Evolutionary conservation across 2,888 invertebrate genomes (phyloP), one percentile per base, ranked within the genome.

Genomic region (Calameuta idolon): DNA sequence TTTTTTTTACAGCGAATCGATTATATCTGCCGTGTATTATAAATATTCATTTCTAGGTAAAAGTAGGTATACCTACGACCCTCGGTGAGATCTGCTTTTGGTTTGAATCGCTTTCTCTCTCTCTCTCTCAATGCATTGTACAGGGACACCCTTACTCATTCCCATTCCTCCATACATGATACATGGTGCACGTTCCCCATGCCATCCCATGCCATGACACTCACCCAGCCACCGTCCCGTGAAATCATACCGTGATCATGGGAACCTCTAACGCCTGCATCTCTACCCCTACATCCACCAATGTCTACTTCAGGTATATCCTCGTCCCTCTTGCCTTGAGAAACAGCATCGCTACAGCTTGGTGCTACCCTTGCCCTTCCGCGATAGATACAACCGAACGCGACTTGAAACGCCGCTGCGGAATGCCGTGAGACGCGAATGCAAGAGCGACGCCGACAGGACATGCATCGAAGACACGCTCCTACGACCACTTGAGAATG

Each of bases 171-270:
- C 80, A 85, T 89, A 88, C 87, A 88, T 88, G 88, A 88, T 88
- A 89, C 87, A 88, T 83, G 87, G 85, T 86, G 85, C 83, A 79
- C 31, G 33, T 82, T 84, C 84, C 80, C 82, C 80, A 2, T 55
- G 82, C 82, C 85, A 87, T 87, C 86, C 85, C 85, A 83, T 83
- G 84, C 85, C 87, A 87, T 84, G 90, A 90, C 88, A 87, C 88
- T 89, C 89, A 87, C 84, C 86, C 86, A 87, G 83, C 85, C 87
- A 89, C 82, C 87, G 86, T 88, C 83, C 89, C 89, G 89, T 90
- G 88, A 90, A 90, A 90, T 90, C 89, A 89, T 88, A 87, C 87
- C 86, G 85, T 88, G 86, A 88, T 88, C 84, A 86, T 82, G 78
- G 80, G 81, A 85, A 81, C 83, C 81, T 82, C 78, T 69, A 71